Conservation (phyloP, 2,888 invertebrate genomes). For the Cosmopolites sordidus region DNA sequence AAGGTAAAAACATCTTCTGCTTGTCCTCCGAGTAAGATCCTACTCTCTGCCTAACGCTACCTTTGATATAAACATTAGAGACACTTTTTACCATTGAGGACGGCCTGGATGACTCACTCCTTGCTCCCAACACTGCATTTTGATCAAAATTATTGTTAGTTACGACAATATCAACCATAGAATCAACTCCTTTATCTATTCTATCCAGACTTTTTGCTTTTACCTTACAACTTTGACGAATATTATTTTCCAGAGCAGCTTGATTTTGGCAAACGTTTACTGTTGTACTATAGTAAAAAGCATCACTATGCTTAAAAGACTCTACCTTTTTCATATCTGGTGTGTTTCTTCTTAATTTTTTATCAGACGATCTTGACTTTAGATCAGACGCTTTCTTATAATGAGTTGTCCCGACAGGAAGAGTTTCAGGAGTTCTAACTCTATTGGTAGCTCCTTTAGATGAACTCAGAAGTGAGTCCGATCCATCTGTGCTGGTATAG, state of each 20-base stretch:
- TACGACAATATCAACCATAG: slow-evolving; percentile 68
- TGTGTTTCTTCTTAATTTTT: slow-evolving; percentile 12
- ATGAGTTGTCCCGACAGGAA: slow-evolving; percentile 6
- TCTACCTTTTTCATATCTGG: slow-evolving; percentile 33
- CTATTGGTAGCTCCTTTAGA: slow-evolving; percentile 46
- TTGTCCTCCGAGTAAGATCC: slow-evolving; percentile 41
- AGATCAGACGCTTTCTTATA: slow-evolving; percentile 49
- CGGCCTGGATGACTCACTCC: slow-evolving; percentile 40
- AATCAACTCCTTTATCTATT: slow-evolving; percentile 66
- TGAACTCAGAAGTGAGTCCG: slow-evolving; percentile 66
- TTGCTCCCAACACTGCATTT: slow-evolving; percentile 27
- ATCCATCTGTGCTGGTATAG: slow-evolving; percentile 64
- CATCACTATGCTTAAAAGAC: slow-evolving; percentile 31
- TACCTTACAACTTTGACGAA: slow-evolving; percentile 28
- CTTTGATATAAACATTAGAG: slow-evolving; percentile 32
- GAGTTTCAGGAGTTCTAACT: slow-evolving; percentile 12
- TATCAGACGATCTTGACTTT: slow-evolving; percentile 13
- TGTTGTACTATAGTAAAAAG: slow-evolving; percentile 29
- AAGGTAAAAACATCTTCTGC: slow-evolving; percentile 45
- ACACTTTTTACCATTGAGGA: slow-evolving; percentile 37
- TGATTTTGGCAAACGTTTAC: slow-evolving; percentile 26
- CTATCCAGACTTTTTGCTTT: slow-evolving; percentile 71
- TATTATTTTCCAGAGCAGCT: slow-evolving; percentile 22
- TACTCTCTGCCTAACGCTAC: slow-evolving; percentile 27
- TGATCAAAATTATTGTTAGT: slow-evolving; percentile 43